phyloP scores from a whole-genome alignment of 1,140 invertebrate species.

The Zaprionus camerounensis region DNA sequence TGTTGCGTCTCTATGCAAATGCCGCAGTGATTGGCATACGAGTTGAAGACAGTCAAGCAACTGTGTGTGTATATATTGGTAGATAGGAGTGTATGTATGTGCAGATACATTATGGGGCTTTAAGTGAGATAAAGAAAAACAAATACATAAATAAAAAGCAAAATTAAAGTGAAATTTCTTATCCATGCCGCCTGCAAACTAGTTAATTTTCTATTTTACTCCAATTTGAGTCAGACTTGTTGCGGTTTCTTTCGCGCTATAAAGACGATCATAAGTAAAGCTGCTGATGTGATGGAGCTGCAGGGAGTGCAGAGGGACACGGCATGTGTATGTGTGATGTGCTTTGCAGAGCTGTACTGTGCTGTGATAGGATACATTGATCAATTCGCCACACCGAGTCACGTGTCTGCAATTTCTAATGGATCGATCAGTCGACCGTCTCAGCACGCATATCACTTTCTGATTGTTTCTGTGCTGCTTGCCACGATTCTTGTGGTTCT shows the following conservation, averaged over 20 bases:
- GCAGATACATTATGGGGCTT: conserved; percentile 40
- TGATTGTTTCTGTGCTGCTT: conserved; percentile 24
- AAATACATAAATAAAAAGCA: conserved; percentile 83
- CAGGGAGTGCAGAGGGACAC: conserved; percentile 21
- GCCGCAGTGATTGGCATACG: conserved; percentile 72
- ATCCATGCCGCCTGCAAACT: conserved; percentile 67
- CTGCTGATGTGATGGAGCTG: conserved; percentile 30
- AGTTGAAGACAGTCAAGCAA: conserved; percentile 55
- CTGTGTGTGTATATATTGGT: background rate
- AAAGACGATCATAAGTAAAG: conserved; percentile 55
- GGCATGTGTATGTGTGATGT: background rate
- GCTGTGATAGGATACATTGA: background rate
- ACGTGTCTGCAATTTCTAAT: conserved; percentile 70
- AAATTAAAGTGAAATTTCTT: conserved; percentile 83
- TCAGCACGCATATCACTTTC: conserved; percentile 52
- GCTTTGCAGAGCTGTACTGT: background rate
- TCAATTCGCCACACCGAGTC: conserved; percentile 46
- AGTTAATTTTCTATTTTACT: conserved; percentile 84
- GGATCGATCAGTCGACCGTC: conserved; percentile 49
- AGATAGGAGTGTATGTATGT: conserved; percentile 4
- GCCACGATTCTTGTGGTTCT: conserved; percentile 13
- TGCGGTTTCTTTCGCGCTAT: conserved; percentile 63
- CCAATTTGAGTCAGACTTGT: conserved; percentile 71
- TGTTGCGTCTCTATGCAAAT: conserved; percentile 51
- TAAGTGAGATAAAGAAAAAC: conserved; percentile 75